Percentiles rank a stretch among this genome's conserved stretches.
Evolutionary conservation across 2,113 vertebrate species (phyloP).

Genomic region (Chitala chitala): DNA sequence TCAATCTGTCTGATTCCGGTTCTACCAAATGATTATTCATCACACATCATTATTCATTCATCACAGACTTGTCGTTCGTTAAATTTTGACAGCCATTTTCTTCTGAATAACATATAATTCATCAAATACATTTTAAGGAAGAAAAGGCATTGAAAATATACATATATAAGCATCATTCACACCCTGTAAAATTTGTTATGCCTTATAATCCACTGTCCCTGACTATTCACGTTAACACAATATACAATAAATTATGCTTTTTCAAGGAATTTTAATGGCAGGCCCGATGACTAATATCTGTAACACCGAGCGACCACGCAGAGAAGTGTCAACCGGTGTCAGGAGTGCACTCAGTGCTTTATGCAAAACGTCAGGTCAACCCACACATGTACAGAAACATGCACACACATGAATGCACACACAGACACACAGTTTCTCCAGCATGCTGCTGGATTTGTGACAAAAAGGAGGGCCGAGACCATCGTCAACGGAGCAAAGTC

Average conservation of each 20-base stretch:
- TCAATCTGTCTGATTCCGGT: slow-evolving; percentile 4
- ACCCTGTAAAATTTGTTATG: not conserved
- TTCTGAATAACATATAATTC: not conserved
- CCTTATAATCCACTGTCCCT: not conserved
- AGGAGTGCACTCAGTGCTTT: slow-evolving; percentile 35
- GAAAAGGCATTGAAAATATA: not conserved
- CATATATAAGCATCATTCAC: not conserved
- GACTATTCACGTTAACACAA: not conserved
- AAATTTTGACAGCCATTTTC: not conserved
- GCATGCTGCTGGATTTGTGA: slow-evolving; percentile 39
- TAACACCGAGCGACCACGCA: not conserved
- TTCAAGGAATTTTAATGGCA: slow-evolving; percentile 8
- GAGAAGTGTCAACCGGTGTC: slow-evolving; percentile 38
- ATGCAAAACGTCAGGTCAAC: slow-evolving; percentile 50
- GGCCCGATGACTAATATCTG: not conserved
- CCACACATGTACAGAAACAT: not conserved
- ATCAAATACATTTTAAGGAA: slow-evolving; percentile 7
- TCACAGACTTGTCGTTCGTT: not conserved
- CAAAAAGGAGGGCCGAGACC: slow-evolving; percentile 37
- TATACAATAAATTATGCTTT: not conserved
- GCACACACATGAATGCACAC: not conserved
- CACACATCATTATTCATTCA: slow-evolving; percentile 6
- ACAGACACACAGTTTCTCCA: not conserved
- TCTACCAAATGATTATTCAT: not conserved
- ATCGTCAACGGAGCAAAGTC: slow-evolving; percentile 39